phyloP scores from a whole-genome alignment of 2,113 vertebrate species.

The Sitta europaea region DNA sequence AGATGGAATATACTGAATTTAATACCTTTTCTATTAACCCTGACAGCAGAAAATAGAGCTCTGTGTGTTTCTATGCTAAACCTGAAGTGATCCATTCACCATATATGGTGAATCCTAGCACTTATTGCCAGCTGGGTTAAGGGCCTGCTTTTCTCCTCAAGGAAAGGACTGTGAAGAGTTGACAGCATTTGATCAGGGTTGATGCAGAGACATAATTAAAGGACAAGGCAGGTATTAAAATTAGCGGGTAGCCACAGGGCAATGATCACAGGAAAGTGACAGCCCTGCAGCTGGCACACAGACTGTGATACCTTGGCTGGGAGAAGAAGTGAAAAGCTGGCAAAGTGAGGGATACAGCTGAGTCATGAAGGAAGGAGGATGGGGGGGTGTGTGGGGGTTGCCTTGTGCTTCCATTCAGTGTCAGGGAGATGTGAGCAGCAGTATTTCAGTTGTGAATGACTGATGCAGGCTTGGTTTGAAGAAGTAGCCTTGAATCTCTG shows the following conservation, averaged over 20 bases:
- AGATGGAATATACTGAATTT: not conserved
- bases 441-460: not conserved
- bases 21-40: not conserved
- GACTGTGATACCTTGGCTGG: not conserved
- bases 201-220: not conserved
- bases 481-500: not conserved
- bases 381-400: not conserved
- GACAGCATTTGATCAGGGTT: not conserved
- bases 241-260: not conserved
- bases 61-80: not conserved
- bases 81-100: not conserved
- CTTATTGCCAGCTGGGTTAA: not conserved
- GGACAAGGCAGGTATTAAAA: not conserved
- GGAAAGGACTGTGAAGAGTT: not conserved
- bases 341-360: not conserved
- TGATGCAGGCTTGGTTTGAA: not conserved
- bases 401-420: not conserved
- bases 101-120: fast-evolving
- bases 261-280: not conserved
- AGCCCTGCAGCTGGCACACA: not conserved
- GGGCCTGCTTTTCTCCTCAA: not conserved
- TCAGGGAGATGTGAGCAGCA: not conserved
- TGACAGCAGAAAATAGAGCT: not conserved
- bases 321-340: not conserved
- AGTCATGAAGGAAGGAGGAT: not conserved